Conservation (phyloP, 2,113 vertebrate species). For the Pelusios castaneus region DNA sequence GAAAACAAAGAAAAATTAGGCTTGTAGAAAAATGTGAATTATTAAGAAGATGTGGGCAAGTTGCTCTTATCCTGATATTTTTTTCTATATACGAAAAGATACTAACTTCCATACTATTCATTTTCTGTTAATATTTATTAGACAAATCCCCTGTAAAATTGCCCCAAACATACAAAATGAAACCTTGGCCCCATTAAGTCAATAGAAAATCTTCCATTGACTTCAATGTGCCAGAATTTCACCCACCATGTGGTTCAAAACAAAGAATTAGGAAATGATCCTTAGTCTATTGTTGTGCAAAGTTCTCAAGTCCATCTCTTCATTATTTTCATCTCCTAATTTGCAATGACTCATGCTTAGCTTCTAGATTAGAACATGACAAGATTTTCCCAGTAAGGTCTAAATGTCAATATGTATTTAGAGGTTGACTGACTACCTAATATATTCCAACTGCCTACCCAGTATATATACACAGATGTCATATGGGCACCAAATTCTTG, state of each 20-base stretch:
- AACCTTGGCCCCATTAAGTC: constrained; percentile 64
- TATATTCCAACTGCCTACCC: background rate
- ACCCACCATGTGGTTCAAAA: constrained; percentile 67
- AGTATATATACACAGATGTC: background rate
- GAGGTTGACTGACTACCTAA: background rate
- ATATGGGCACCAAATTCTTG: background rate
- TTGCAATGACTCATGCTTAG: background rate
- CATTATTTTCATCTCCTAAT: background rate
- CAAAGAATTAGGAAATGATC: constrained; percentile 49
- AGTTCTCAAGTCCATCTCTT: background rate
- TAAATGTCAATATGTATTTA: background rate
- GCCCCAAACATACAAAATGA: constrained; percentile 64
- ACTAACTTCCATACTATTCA: constrained; percentile 67
- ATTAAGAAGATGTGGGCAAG: constrained; percentile 2
- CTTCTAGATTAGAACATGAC: background rate
- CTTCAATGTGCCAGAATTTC: constrained; percentile 65
- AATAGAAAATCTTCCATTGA: constrained; percentile 68
- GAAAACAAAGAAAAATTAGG: constrained; percentile 27
- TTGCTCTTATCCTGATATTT: constrained; percentile 49
- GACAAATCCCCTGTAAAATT: constrained; percentile 64
- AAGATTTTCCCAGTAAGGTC: background rate
- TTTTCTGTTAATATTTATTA: constrained; percentile 74
- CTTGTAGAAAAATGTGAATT: constrained; percentile 23
- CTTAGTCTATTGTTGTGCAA: background rate
- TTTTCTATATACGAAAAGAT: constrained; percentile 57